Base-by-base conservation (phyloP, 1,140 invertebrate species). In the Aphidius ervi region DNA sequence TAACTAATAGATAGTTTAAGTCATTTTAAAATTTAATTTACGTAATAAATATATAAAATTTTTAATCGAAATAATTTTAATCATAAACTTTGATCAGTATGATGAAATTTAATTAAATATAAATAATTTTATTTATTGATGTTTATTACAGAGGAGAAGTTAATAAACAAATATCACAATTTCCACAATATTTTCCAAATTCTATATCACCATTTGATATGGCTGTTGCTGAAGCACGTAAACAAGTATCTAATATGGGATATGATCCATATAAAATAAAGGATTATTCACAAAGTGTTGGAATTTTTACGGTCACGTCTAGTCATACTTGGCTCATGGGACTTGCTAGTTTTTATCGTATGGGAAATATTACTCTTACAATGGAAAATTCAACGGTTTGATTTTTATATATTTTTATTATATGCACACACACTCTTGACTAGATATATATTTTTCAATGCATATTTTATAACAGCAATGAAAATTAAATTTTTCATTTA, bases 141-240 rank as follows among this genome's bases (percentile, higher is more conserved):
- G 40, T 56, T 60, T 65, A 40, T 68, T 73, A 58, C 47, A 77
- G 82, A 59, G 80, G 77, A 5, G 80, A 83, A 65, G 75, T 83
- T 6, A 82, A 84, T 61, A 79, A 82, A 50, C 78, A 83, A 61
- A 79, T 82, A 59, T 76, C 75, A 0, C 70, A 87, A 65, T 71
- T 90, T 8, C 83, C 88, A 5, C 84, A 88, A 67, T 85, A 84
- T 48, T 89, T 93, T 67, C 90, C 91, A 0, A 93, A 93, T 74
- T 93, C 91, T 0, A 91, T 93, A 65, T 88, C 89, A 7, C 91
- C 91, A 0, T 80, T 93, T 49, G 91, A 94, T 67, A 89, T 91
- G 82, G 84, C 88, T 8, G 84, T 93, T 45, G 84, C 87, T 5
- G 87, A 91, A 68, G 82, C 82, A 1, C 81, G 91, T 8, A 87